Percentiles rank a stretch among this genome's conserved stretches.
Evolutionary conservation across 2,113 vertebrate genomes (phyloP).

Genomic region (Onychostoma macrolepis): DNA sequence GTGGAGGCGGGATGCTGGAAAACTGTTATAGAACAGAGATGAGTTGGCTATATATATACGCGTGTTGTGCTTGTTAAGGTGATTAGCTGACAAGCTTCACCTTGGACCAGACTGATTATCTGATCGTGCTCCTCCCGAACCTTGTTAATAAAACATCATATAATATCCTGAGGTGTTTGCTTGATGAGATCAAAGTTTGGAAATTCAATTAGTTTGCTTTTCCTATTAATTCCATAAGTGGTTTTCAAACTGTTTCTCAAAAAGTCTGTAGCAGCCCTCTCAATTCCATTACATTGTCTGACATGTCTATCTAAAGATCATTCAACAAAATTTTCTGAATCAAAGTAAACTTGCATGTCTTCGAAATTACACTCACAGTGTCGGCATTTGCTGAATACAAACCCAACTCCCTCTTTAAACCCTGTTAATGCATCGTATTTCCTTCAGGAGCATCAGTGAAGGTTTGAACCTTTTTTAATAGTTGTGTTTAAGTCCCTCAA

Average conservation of each 20-base stretch:
- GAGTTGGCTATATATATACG: no score
- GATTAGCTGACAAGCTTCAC: no score
- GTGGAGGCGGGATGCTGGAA: no score
- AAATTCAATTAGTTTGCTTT: slow-evolving; percentile 45
- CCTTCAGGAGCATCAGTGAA: no score
- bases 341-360: background rate
- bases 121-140: no score
- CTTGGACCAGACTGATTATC: no score
- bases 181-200: slow-evolving; percentile 47
- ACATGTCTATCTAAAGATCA: background rate
- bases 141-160: no score
- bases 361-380: slow-evolving; percentile 51
- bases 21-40: no score
- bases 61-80: no score
- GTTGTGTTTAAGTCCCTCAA: no score
- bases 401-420: slow-evolving; percentile 51
- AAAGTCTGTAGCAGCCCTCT: background rate
- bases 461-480: no score
- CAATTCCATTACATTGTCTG: background rate
- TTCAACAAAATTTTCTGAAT: background rate
- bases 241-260: slow-evolving; percentile 48
- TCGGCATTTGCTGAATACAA: slow-evolving; percentile 42
- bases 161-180: slow-evolving; percentile 48
- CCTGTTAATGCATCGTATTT: no score
- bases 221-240: slow-evolving; percentile 54